Conservation (phyloP, 2,113 vertebrate genomes). For the Thamnophis sirtalis region DNA sequence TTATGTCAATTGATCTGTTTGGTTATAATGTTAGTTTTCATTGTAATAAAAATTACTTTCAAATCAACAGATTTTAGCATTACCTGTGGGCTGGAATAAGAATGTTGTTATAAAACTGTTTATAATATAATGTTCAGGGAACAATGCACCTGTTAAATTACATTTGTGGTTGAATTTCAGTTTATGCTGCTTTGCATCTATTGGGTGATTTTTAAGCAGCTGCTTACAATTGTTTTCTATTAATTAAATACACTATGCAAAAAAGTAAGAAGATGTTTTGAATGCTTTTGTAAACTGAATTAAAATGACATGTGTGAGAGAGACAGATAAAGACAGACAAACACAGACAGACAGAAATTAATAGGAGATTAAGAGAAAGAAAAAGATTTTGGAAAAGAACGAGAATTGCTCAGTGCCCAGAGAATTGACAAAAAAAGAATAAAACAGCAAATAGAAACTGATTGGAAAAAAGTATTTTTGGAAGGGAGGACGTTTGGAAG, state of each 20-base stretch:
- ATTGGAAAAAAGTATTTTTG: background rate
- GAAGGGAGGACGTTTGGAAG: too few species aligned
- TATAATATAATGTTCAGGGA: too few species aligned
- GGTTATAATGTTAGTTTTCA: background rate
- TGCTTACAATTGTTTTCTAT: background rate
- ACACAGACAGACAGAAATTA: background rate
- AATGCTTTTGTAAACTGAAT: background rate
- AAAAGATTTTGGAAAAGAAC: background rate
- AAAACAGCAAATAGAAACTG: background rate
- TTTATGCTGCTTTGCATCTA: background rate
- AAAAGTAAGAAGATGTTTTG: background rate
- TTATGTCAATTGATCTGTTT: background rate
- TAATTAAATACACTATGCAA: background rate
- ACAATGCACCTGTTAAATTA: background rate
- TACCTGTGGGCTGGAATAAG: background rate
- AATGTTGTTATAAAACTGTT: background rate
- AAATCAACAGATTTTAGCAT: background rate
- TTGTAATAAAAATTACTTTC: background rate
- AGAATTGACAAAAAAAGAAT: background rate
- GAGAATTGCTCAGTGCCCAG: background rate
- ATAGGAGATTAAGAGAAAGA: background rate
- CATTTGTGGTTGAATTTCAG: background rate
- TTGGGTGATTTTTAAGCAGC: background rate
- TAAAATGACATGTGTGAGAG: background rate
- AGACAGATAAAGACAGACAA: background rate